Evolutionary conservation across 2,888 invertebrate species (phyloP).

Genomic region (Uropetala carovei): DNA sequence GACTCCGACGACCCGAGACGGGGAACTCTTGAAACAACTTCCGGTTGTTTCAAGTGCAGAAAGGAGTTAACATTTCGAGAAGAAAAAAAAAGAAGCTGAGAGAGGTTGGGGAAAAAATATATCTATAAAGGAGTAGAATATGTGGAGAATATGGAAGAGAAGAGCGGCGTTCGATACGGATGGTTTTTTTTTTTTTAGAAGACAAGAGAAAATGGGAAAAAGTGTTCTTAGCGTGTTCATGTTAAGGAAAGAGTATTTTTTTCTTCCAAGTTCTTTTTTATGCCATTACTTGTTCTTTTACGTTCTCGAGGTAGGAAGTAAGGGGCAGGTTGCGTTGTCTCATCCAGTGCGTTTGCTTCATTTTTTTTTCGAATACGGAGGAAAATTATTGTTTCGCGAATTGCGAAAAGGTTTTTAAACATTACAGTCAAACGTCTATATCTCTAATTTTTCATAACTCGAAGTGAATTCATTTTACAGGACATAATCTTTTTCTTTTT

Average conservation of each 20-base stretch:
- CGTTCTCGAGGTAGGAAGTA: not conserved
- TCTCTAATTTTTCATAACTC: too few species aligned
- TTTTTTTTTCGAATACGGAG: too few species aligned
- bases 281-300: not conserved
- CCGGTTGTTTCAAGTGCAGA: slow-evolving; percentile 46
- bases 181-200: too few species aligned
- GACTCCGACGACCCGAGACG: slow-evolving; percentile 51
- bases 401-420: too few species aligned
- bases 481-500: too few species aligned
- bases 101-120: not conserved
- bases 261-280: not conserved
- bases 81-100: not conserved
- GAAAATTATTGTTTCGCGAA: too few species aligned
- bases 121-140: not conserved
- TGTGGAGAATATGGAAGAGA: not conserved
- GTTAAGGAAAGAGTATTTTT: not conserved
- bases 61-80: slow-evolving; percentile 24
- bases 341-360: too few species aligned
- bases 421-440: too few species aligned
- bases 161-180: not conserved
- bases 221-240: not conserved
- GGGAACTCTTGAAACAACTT: slow-evolving; percentile 25
- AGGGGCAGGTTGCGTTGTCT: not conserved
- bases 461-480: too few species aligned
- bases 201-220: not conserved